A percentile compares a stretch with the other conserved stretches of the same genome.
phyloP scores from a whole-genome alignment of 1,140 invertebrate species.

The Heliconius congener region DNA sequence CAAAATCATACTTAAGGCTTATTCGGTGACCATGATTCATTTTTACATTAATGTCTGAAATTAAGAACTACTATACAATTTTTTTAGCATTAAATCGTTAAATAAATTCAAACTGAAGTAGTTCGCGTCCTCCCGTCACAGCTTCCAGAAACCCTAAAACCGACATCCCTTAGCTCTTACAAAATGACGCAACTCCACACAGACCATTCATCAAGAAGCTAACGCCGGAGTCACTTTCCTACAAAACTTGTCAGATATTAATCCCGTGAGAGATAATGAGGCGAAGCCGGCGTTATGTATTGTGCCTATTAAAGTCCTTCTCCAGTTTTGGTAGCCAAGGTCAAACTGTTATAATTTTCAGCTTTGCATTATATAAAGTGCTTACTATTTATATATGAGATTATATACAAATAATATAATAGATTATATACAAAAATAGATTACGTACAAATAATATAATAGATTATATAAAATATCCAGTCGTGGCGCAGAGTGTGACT shows the following conservation, averaged over 20 bases:
- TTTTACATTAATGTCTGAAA: too few species aligned
- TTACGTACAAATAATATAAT: too few species aligned
- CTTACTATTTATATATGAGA: constrained; percentile 44
- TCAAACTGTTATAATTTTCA: constrained; percentile 56
- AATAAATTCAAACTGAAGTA: too few species aligned
- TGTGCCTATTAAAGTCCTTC: constrained; percentile 86
- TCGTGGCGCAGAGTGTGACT: too few species aligned
- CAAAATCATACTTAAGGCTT: too few species aligned
- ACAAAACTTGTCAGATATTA: constrained; percentile 85
- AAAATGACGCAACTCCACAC: constrained; percentile 85
- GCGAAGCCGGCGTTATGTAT: constrained; percentile 86
- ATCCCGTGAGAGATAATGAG: constrained; percentile 84
- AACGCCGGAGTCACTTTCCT: constrained; percentile 83
- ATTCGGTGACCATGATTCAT: too few species aligned
- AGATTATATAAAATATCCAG: too few species aligned
- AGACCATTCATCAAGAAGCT: constrained; percentile 81
- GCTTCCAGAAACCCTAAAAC: constrained; percentile 85
- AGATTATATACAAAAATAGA: too few species aligned
- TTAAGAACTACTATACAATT: too few species aligned
- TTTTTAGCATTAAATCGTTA: too few species aligned
- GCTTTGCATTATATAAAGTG: neutral
- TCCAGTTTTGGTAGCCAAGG: constrained; percentile 83
- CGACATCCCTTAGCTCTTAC: constrained; percentile 84
- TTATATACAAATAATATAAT: too few species aligned
- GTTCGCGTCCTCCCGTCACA: constrained; percentile 81